A percentile compares a stretch with the other conserved stretches of the same genome.
Evolutionary conservation across 2,113 vertebrate species (phyloP).

Genomic region (Pandion haliaetus): DNA sequence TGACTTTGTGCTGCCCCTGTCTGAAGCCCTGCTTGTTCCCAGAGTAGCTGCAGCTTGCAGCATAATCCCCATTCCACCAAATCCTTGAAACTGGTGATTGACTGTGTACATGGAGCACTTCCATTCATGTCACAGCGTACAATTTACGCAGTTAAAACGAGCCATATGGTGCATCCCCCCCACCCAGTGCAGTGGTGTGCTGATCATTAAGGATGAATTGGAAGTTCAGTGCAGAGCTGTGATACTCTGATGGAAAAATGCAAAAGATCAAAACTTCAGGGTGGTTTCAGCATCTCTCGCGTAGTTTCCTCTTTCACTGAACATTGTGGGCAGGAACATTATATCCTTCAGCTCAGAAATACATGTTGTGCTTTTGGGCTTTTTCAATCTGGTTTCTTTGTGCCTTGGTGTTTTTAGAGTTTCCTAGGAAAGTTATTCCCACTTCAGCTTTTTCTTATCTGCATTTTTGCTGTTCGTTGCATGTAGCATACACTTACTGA

Average conservation of each 20-base stretch:
- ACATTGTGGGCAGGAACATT: neutral
- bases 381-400: neutral
- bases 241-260: neutral
- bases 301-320: neutral
- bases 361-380: neutral
- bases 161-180: neutral
- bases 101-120: neutral
- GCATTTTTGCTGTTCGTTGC: neutral
- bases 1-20: neutral
- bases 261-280: neutral
- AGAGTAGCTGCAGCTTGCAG: fast-evolving
- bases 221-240: neutral
- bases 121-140: neutral
- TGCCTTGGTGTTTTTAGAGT: neutral
- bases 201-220: neutral
- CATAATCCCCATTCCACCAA: fast-evolving
- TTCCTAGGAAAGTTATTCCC: neutral
- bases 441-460: neutral
- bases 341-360: neutral
- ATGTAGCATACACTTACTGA: fast-evolving
- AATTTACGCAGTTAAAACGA: neutral
- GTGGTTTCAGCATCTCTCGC: neutral
- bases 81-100: neutral
- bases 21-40: neutral
- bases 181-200: neutral